Conservation (phyloP, 2,113 vertebrate genomes). For the Choloepus hoffmanni region DNA sequence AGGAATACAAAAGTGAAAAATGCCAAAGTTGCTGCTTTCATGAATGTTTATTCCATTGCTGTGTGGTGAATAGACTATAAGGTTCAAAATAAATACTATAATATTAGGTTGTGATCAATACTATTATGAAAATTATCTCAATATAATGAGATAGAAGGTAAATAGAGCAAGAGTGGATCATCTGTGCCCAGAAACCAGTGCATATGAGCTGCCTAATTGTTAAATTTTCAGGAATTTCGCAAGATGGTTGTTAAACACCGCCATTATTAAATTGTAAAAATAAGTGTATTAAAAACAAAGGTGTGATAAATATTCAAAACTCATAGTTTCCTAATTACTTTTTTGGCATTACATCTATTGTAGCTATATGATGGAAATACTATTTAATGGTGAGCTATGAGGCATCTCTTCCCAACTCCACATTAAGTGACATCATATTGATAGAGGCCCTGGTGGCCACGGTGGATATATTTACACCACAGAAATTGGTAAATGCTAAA, state of each 20-base stretch:
- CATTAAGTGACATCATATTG: fast-evolving
- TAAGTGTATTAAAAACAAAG: slow-evolving; percentile 20
- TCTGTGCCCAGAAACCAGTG: neutral
- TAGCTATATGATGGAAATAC: neutral
- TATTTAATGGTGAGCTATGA: too few relatives aligned
- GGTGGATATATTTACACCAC: neutral
- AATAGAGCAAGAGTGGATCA: neutral
- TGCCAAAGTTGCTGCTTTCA: neutral
- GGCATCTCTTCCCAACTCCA: neutral
- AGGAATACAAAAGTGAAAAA: neutral
- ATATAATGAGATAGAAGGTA: neutral
- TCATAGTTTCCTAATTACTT: neutral
- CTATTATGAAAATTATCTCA: neutral
- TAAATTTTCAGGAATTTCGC: too few relatives aligned
- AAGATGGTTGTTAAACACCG: neutral
- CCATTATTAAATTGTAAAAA: slow-evolving; percentile 32
- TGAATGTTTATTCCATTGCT: neutral
- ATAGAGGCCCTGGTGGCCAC: neutral
- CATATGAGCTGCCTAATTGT: neutral
- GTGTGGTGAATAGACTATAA: neutral
- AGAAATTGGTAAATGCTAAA: neutral
- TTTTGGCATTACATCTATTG: neutral
- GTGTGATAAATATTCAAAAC: neutral
- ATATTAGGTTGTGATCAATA: slow-evolving; percentile 6
- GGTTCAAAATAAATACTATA: neutral